Evolutionary conservation across 2,888 invertebrate species (phyloP).

Genomic region (Spicauda simplicius): DNA sequence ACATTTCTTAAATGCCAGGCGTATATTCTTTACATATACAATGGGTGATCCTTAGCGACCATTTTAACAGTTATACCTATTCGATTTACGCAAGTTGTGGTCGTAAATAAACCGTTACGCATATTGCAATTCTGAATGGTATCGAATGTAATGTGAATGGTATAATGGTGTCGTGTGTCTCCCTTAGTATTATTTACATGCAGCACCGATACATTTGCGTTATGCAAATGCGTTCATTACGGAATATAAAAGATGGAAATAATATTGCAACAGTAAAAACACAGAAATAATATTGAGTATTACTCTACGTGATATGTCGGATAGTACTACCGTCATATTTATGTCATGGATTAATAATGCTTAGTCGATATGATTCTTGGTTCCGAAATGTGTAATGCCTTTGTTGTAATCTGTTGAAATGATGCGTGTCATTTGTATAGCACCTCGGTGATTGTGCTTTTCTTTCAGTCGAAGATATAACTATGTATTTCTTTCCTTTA

Average conservation of each 20-base stretch:
- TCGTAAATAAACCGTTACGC: slow-evolving; percentile 57
- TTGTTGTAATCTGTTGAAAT: too few relatives aligned
- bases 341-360: too few relatives aligned
- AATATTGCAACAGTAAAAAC: not conserved
- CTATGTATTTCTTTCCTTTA: too few relatives aligned
- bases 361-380: too few relatives aligned
- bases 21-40: too few relatives aligned
- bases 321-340: too few relatives aligned
- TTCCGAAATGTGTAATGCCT: too few relatives aligned
- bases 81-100: slow-evolving; percentile 60
- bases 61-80: slow-evolving; percentile 11
- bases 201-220: slow-evolving; percentile 12
- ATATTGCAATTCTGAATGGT: slow-evolving; percentile 74
- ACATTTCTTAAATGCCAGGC: too few relatives aligned
- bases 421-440: too few relatives aligned
- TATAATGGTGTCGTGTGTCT: slow-evolving; percentile 29
- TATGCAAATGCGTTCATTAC: slow-evolving; percentile 6
- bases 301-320: too few relatives aligned
- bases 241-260: not conserved
- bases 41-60: not conserved
- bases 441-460: too few relatives aligned
- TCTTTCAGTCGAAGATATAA: too few relatives aligned
- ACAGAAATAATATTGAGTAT: not conserved
- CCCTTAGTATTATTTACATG: slow-evolving; percentile 22
- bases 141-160: slow-evolving; percentile 52